Evolutionary conservation across 2,888 invertebrate species (phyloP), one percentile per base, ranked within the genome.

Genomic region (Epinotia demarniana): DNA sequence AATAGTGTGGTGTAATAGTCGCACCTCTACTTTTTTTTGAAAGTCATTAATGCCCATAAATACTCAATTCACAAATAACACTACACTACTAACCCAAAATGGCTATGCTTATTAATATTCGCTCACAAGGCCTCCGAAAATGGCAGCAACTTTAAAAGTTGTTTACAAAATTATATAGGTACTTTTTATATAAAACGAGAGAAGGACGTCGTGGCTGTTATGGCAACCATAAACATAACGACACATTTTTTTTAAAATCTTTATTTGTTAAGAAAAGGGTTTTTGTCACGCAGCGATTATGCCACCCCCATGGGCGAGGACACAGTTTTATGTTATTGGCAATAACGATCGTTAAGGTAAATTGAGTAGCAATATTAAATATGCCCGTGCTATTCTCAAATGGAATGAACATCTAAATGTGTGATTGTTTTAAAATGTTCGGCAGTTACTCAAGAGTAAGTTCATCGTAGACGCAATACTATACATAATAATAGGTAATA

Each of bases 201-300:
- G 46, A 49, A 49, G 49, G 49, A n/a, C 16, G n/a, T 16, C 53
- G 23, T 16, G 16, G 12, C 23, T 57, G 12, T 72, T 62, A 60
- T 49, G 58, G 39, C 9, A 13, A 55, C 63, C 43, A 64, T 72
- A 57, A 66, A 64, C 64, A 58, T 39, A 64, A n/a, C 18, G 27
- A 63, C 55, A 63, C 23, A 63, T 63, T 64, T 63, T 72, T 72
- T n/a, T n/a, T n/a, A n/a, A n/a, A n/a, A n/a, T n/a, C n/a, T n/a
- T n/a, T n/a, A n/a, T n/a, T n/a, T n/a, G n/a, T n/a, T n/a, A n/a
- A n/a, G n/a, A n/a, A n/a, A n/a, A n/a, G n/a, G n/a, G n/a, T n/a
- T n/a, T n/a, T n/a, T n/a, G n/a, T n/a, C n/a, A n/a, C n/a, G n/a
- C n/a, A n/a, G n/a, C n/a, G n/a, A n/a, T n/a, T n/a, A n/a, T n/a